Base-by-base conservation (phyloP, 2,113 vertebrate genomes). In the Saguinus midas region DNA sequence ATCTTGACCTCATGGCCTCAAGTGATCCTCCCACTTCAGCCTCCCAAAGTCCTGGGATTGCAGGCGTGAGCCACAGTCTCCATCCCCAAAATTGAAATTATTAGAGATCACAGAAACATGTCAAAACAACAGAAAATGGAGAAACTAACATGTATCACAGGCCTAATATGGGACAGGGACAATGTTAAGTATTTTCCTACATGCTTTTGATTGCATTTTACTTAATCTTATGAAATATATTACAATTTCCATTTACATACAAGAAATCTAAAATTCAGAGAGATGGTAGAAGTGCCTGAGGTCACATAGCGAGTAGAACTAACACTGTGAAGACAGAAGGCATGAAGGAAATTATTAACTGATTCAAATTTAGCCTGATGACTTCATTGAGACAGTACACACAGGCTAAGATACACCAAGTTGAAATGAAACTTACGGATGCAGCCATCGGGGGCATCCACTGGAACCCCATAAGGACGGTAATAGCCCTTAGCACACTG, bases 401-500 rank as follows among this genome's bases (percentile, higher is more conserved):
- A 73, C 9, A 40, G 27, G 12, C 21, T 79, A 14, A 84, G n/a
- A 81, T 8, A 8, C 20, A 40, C 4, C 3, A 45, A 29, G 2
- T 0, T 25, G 58, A 75, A 88, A 93, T 27, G 52, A 12, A 45
- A 98, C 99, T 98, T 98, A 99, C 99, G 96, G 98, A 98, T 99
- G 82, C 99, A 99, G 93, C 99, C 99, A 6, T 98, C 25, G 0
- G 98, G 98, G 87, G 99, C 99, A 8, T 98, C 98, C 0, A 96
- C 91, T 1, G 99, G 98, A 37, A 99, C 94, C 13, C 99, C 98
- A 0, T 98, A 92, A 8, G 99, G 99, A 87, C 99, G 99, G 93
- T 99, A 99, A 97, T 98, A 99, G 81, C 99, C 99, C 50, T 98
- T 95, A 6, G 97, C 96, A 97, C 99, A 99, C 76, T 80, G 97